phyloP scores from a whole-genome alignment of 2,888 invertebrate genomes.

The Quadriops clusia region DNA sequence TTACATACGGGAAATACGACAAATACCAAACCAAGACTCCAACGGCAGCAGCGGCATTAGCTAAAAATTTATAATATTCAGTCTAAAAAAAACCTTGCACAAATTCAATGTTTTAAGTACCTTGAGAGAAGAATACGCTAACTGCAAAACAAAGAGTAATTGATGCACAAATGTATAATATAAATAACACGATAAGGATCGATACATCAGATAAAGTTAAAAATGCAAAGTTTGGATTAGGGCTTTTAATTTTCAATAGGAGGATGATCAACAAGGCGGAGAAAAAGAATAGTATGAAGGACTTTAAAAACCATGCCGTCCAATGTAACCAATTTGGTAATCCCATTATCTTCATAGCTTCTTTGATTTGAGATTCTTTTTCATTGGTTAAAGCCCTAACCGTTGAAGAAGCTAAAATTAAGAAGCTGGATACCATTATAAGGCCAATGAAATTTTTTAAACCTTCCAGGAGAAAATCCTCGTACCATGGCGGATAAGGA shows the following conservation, averaged over 20 bases:
- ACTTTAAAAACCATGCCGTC: slow-evolving; percentile 72
- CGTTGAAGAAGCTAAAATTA: slow-evolving; percentile 69
- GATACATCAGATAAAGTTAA: slow-evolving; percentile 55
- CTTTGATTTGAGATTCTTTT: slow-evolving; percentile 68
- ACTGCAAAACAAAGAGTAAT: slow-evolving; percentile 71
- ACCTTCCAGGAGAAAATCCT: slow-evolving; percentile 53
- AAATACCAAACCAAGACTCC: slow-evolving; percentile 68
- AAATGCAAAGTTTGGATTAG: slow-evolving; percentile 44
- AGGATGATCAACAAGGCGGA: slow-evolving; percentile 43
- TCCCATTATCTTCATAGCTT: slow-evolving; percentile 88
- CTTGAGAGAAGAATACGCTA: slow-evolving; percentile 68
- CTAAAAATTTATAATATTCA: slow-evolving; percentile 36
- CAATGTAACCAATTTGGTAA: slow-evolving; percentile 72
- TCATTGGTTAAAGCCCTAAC: slow-evolving; percentile 61
- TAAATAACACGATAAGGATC: slow-evolving; percentile 56
- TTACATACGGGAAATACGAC: slow-evolving; percentile 56
- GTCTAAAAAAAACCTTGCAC: not conserved
- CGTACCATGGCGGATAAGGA: slow-evolving; percentile 59
- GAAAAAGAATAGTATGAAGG: slow-evolving; percentile 51
- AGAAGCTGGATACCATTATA: slow-evolving; percentile 69
- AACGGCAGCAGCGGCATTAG: slow-evolving; percentile 64
- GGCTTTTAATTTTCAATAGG: slow-evolving; percentile 34
- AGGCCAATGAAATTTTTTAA: slow-evolving; percentile 58
- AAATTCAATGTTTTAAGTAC: slow-evolving; percentile 33
- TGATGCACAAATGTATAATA: slow-evolving; percentile 56